phyloP scores from a whole-genome alignment of 2,797 vertebrate species.

The Epinephelus awoara region DNA sequence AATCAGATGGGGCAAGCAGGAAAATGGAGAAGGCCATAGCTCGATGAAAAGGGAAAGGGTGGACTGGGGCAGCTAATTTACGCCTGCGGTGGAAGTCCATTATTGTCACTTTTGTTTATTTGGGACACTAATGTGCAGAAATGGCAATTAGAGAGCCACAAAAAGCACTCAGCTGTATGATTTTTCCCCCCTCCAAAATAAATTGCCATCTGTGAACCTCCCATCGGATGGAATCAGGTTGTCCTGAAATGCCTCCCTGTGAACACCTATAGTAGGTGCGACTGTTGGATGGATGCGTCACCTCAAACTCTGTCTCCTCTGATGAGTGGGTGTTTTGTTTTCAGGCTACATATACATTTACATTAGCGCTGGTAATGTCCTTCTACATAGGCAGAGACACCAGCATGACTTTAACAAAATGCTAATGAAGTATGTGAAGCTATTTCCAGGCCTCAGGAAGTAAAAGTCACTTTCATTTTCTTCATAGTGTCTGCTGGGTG shows the following conservation, averaged over 20 bases:
- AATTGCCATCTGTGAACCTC: conserved; percentile 55
- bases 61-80: conserved; percentile 55
- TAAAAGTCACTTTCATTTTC: neutral
- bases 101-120: conserved; percentile 72
- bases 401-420: neutral
- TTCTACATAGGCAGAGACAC: neutral
- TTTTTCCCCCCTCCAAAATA: conserved; percentile 36
- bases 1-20: conserved; percentile 7
- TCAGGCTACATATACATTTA: neutral
- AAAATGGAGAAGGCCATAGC: conserved; percentile 29
- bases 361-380: neutral
- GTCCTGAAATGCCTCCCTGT: conserved; percentile 50
- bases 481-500: neutral
- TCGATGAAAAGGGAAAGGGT: conserved; percentile 8
- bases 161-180: conserved; percentile 61
- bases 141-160: conserved; percentile 63
- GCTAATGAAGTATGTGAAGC: neutral
- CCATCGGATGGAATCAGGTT: conserved; percentile 28
- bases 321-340: neutral
- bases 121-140: conserved; percentile 68
- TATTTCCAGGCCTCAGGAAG: neutral
- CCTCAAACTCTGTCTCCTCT: neutral
- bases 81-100: conserved; percentile 54
- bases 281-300: conserved; percentile 13
- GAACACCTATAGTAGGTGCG: conserved; percentile 12